phyloP scores from a whole-genome alignment of 2,113 vertebrate species.

The Potamarius usumacintae region DNA sequence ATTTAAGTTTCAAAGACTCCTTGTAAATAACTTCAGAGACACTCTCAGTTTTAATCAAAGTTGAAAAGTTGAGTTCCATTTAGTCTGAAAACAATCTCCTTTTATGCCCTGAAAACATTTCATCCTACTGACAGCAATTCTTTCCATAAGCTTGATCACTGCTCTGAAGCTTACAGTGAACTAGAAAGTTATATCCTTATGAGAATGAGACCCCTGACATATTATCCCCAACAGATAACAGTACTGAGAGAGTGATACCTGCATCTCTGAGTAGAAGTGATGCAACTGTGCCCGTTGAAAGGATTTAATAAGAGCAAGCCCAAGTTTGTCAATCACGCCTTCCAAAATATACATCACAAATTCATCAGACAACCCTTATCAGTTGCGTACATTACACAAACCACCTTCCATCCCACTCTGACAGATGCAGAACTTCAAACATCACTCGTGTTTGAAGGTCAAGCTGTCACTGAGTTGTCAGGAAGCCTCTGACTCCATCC shows the following conservation, averaged over 20 bases:
- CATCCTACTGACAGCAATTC: constrained; percentile 7
- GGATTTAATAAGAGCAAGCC: constrained; percentile 6
- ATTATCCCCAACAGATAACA: constrained; percentile 7
- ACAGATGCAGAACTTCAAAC: constrained; percentile 16
- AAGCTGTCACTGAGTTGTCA: constrained; percentile 19
- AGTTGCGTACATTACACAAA: neutral
- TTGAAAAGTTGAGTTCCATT: neutral
- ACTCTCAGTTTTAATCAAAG: constrained; percentile 19
- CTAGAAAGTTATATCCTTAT: neutral
- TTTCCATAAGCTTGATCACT: neutral
- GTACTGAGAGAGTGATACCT: neutral
- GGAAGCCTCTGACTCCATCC: constrained; percentile 3
- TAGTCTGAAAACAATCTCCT: constrained; percentile 21
- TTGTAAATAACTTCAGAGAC: constrained; percentile 1
- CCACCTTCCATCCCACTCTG: neutral
- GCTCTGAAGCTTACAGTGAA: neutral
- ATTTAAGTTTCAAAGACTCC: neutral
- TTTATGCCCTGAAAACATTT: constrained; percentile 10
- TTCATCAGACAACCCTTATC: constrained; percentile 1
- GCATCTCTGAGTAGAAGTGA: neutral
- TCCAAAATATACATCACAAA: constrained; percentile 1
- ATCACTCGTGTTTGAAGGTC: constrained; percentile 34
- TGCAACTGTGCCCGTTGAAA: neutral
- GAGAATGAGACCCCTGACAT: neutral
- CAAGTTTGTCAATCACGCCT: neutral